Conservation (phyloP, 2,113 vertebrate species). For the Nanorana parkeri region DNA sequence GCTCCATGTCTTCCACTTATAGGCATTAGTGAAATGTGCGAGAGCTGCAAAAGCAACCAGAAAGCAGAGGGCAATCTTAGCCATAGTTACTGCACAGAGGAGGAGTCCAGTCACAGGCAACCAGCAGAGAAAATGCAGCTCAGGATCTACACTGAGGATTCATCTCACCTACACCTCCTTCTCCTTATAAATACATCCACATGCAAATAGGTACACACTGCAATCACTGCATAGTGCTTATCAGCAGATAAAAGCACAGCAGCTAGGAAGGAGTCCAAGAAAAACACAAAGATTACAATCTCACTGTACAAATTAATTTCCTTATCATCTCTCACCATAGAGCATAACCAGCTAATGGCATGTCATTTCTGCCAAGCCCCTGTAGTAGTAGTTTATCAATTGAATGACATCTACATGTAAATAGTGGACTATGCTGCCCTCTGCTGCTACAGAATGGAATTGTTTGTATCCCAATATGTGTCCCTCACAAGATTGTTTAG, state of each 20-base stretch:
- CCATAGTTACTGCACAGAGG: constrained; percentile 16
- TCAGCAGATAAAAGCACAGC: constrained; percentile 7
- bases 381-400: neutral
- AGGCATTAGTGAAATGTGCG: constrained; percentile 12
- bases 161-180: neutral
- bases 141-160: neutral
- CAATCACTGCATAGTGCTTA: constrained; percentile 15
- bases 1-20: neutral
- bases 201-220: neutral
- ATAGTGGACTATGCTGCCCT: constrained; percentile 5
- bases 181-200: constrained; percentile 8
- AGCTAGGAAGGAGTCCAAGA: neutral
- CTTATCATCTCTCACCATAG: neutral
- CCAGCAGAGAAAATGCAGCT: too few relatives aligned
- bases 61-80: constrained; percentile 9
- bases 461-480: neutral
- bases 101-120: neutral
- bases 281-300: constrained; percentile 18
- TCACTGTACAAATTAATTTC: constrained; percentile 1
- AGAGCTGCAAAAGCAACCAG: constrained; percentile 34
- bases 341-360: neutral
- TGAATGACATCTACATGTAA: neutral
- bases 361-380: neutral
- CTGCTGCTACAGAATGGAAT: neutral
- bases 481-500: too few relatives aligned